Evolutionary conservation across 2,888 invertebrate genomes (phyloP).

Genomic region (Meganola albula): DNA sequence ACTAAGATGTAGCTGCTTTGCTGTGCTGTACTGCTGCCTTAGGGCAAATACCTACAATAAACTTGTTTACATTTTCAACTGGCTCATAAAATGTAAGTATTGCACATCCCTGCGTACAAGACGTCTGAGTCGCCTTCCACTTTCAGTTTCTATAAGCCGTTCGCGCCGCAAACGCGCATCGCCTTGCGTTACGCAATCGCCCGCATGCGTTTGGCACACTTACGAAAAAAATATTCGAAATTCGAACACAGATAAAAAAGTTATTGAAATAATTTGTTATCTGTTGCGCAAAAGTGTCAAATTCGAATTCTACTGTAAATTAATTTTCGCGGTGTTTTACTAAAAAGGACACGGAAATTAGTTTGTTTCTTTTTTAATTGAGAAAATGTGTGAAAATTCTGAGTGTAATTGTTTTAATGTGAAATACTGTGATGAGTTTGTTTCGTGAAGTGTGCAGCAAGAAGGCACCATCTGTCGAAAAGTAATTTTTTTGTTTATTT

Average conservation of each 20-base stretch:
- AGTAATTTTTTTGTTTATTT: constrained; percentile 40
- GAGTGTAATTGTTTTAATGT: constrained; percentile 36
- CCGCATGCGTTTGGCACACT: constrained; percentile 67
- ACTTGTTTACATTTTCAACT: too few species aligned
- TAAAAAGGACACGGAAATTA: constrained; percentile 11
- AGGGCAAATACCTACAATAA: too few species aligned
- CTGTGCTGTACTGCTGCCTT: too few species aligned
- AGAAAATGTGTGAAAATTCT: constrained; percentile 48
- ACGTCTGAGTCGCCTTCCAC: constrained; percentile 38
- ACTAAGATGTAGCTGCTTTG: too few species aligned
- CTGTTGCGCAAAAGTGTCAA: constrained; percentile 20
- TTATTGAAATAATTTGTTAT: constrained; percentile 17
- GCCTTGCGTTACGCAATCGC: constrained; percentile 45
- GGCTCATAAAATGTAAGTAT: too few species aligned
- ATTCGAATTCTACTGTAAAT: constrained; percentile 16
- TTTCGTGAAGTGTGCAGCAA: constrained; percentile 53
- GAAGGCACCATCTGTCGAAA: constrained; percentile 74
- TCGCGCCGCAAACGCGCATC: constrained; percentile 52
- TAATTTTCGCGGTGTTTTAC: constrained; percentile 20
- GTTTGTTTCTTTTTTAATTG: constrained; percentile 26
- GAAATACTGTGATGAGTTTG: constrained; percentile 51
- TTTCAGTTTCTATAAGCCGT: constrained; percentile 66
- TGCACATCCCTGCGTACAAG: constrained; percentile 30
- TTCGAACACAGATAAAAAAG: constrained; percentile 26
- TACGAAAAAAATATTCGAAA: constrained; percentile 33